A percentile compares a stretch with the other conserved stretches of the same genome.
Evolutionary conservation across 2,888 invertebrate species (phyloP).

Genomic region (Idaea biselata): DNA sequence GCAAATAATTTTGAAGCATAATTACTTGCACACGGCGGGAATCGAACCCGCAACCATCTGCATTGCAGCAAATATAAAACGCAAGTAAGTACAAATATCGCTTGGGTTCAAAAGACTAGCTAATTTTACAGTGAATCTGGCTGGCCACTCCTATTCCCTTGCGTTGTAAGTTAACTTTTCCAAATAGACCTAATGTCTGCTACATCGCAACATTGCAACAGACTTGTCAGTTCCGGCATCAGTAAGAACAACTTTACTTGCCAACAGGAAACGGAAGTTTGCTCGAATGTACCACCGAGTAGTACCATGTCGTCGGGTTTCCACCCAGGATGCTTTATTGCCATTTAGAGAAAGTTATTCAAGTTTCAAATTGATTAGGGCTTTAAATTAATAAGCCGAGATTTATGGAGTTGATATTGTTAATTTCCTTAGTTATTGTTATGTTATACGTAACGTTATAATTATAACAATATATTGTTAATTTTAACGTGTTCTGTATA

Average conservation of each 20-base stretch:
- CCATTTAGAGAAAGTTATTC: constrained; percentile 29
- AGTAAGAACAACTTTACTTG: constrained; percentile 31
- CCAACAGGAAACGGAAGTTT: constrained; percentile 44
- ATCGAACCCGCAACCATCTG: no score
- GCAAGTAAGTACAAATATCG: no score
- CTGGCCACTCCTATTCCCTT: no score
- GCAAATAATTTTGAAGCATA: no score
- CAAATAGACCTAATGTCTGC: constrained; percentile 43
- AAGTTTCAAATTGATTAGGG: constrained; percentile 23
- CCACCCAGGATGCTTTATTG: constrained; percentile 28
- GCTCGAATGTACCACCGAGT: constrained; percentile 27
- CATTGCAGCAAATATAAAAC: no score
- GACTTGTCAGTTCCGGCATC: constrained; percentile 50
- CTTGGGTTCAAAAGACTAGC: no score
- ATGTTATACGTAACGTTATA: no score
- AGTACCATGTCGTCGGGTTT: constrained; percentile 21
- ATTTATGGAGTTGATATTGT: neutral
- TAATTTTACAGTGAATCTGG: no score
- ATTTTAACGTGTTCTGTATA: no score
- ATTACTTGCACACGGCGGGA: no score
- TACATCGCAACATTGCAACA: constrained; percentile 40
- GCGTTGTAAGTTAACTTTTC: constrained; percentile 10
- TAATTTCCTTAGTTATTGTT: no score
- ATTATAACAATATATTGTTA: no score
- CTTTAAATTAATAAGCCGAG: constrained; percentile 18